Evolutionary conservation across 2,113 vertebrate genomes (phyloP), one percentile per base, ranked within the genome.

Genomic region (Leptosomus discolor): DNA sequence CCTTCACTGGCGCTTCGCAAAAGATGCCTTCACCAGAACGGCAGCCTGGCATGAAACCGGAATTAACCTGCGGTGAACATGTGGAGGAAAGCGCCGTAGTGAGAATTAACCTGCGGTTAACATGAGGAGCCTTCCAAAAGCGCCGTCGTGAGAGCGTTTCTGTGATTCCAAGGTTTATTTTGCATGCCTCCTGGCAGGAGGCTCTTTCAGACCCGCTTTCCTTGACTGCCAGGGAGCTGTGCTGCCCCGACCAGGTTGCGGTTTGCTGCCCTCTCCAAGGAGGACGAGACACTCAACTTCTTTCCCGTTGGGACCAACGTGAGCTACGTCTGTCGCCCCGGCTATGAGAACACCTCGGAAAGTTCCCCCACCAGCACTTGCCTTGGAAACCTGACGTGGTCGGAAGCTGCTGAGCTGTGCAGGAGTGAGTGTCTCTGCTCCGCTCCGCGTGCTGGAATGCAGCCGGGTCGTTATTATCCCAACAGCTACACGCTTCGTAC

Each of bases 291-390:
- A 9, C 60, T 37, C 27, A 82, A 64, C 41, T 96, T 96, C 56
- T 95, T 92, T 45, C 54, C 94, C 0, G 45, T 43, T 2, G 79
- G 80, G 15, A 43, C 15, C 69, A 20, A 1, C 1, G 65, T 98
- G 88, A 94, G 24, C 67, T 98, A 98, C 8, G 3, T 3, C 12
- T 98, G 98, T 64, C 96, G 91, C 8, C 96, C 74, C 0, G 98
- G 98, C 60, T 98, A 97, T 0, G 70, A 95, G 39, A 96, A 85
- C 76, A 94, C 18, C 58, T 96, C 96, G 1, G 69, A 53, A 22
- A 93, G 81, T 0, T 88, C 21, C 46, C 91, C 88, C 56, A 84
- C 57, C 88, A 95, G 96, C 93, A 97, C 94, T 1, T 98, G 97
- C 83, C 94, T 96, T 1, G 56, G 94, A 15, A 76, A 79, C 81